Percentiles rank a stretch among this genome's conserved stretches.
Conservation (phyloP, 2,113 vertebrate species). For the Bucco capensis region DNA sequence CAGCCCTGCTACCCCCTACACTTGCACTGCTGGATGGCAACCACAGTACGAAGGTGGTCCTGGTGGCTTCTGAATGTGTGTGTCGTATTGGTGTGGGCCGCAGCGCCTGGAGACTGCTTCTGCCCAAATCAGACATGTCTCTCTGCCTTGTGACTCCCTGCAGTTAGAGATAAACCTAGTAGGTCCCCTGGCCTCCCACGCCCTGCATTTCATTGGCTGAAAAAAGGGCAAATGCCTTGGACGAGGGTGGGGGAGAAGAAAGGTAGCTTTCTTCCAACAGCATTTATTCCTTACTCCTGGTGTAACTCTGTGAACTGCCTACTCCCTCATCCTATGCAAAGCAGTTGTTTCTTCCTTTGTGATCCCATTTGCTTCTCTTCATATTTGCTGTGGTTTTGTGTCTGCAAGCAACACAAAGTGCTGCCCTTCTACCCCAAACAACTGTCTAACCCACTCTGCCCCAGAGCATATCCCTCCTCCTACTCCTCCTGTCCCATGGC, state of each 20-base stretch:
- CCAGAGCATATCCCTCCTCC: background rate
- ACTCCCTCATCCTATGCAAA: background rate
- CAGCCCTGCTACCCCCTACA: constrained; percentile 47
- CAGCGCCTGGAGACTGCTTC: constrained; percentile 54
- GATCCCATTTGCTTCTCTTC: background rate
- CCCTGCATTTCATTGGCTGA: fast-evolving
- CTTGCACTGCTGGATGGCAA: constrained; percentile 67
- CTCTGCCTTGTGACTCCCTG: constrained; percentile 64
- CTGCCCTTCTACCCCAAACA: background rate
- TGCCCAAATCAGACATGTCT: constrained; percentile 67
- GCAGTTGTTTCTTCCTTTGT: background rate
- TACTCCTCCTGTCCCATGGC: background rate
- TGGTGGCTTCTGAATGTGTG: constrained; percentile 62
- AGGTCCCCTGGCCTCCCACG: fast-evolving
- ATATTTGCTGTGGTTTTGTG: background rate
- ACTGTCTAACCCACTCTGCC: background rate
- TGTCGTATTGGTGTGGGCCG: constrained; percentile 35
- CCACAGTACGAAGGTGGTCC: background rate
- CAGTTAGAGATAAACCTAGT: background rate
- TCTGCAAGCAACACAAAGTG: background rate
- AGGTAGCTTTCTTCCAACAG: background rate
- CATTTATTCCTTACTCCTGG: background rate
- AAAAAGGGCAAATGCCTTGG: background rate
- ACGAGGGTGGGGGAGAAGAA: background rate
- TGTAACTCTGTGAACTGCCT: fast-evolving